Evolutionary conservation across 2,888 invertebrate genomes (phyloP), one percentile per base, ranked within the genome.

Genomic region (Drosophila nigritarsus): DNA sequence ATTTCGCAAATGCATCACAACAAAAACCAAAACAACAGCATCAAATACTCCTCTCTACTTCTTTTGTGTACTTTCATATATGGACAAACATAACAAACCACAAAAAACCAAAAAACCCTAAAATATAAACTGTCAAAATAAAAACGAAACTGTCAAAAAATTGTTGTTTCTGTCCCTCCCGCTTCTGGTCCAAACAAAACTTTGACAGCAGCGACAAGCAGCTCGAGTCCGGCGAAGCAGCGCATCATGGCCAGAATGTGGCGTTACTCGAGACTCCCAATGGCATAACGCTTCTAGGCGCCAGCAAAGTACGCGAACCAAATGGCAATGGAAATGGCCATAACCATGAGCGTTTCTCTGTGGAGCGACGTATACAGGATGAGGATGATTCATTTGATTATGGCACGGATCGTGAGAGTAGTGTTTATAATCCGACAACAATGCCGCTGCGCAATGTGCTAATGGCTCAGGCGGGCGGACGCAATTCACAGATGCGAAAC

Each of bases 401-500:
- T 80, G 91, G 75, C 59, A 92, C 92, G 34, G 92, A 92, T 85
- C 91, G 92, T 6, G 92, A 92, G 73, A 92, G 92, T 67, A 90
- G 91, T 66, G 93, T 93, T 38, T 93, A 92, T 61, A 92, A 92
- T 87, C 91, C 93, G 8, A 93, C 92, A n/a, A 93, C 92, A 8
- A 80, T 89, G 54, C 92, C 93, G 4, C 36, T 88, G 60, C 91
- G 90, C 53, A 88, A 78, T 40, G 83, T 78, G 24, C 55, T 75
- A 11, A 91, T 91, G 86, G 90, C 82, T 24, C 83, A 89, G 50
- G 91, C 92, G 13, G 89, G 89, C 18, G 91, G 92, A 27, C 89
- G 92, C 2, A 89, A 90, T 40, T 89, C 89, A 0, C 70, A 79
- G 51, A 5, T 40, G 27, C n/a, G 30, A 3, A 32, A 7, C 6